phyloP scores from a whole-genome alignment of 2,797 vertebrate species.

The Onychomys torridus region DNA sequence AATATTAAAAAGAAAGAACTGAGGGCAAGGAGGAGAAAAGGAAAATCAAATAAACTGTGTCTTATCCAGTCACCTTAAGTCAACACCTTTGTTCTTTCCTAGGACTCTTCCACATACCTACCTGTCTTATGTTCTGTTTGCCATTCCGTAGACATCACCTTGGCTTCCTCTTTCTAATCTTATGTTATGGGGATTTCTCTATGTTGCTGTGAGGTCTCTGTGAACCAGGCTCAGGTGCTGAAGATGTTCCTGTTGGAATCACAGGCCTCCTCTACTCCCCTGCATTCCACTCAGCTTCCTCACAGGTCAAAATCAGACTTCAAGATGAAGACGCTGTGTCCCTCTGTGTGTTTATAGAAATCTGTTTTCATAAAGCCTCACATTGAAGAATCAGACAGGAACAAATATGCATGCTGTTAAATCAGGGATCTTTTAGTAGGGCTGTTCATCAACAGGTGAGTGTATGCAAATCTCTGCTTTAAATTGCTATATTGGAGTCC shows the following conservation, averaged over 20 bases:
- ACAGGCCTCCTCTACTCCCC: background rate
- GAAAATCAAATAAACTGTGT: background rate
- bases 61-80: background rate
- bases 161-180: background rate
- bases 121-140: background rate
- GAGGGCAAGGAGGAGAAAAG: background rate
- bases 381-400: conserved; percentile 10
- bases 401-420: background rate
- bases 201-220: background rate
- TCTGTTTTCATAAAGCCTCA: background rate
- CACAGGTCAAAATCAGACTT: background rate
- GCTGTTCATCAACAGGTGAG: conserved; percentile 61
- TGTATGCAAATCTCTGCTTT: conserved; percentile 57
- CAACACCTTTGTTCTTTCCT: conserved; percentile 4
- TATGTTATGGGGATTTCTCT: background rate
- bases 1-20: background rate
- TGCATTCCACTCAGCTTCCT: background rate
- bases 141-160: background rate
- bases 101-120: background rate
- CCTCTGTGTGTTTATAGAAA: conserved; percentile 26
- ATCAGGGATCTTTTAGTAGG: conserved; percentile 33
- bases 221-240: background rate
- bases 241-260: background rate
- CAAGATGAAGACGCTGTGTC: background rate
- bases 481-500: conserved; percentile 59